Evolutionary conservation across 2,113 vertebrate species (phyloP).

Genomic region (Gymnogyps californianus): DNA sequence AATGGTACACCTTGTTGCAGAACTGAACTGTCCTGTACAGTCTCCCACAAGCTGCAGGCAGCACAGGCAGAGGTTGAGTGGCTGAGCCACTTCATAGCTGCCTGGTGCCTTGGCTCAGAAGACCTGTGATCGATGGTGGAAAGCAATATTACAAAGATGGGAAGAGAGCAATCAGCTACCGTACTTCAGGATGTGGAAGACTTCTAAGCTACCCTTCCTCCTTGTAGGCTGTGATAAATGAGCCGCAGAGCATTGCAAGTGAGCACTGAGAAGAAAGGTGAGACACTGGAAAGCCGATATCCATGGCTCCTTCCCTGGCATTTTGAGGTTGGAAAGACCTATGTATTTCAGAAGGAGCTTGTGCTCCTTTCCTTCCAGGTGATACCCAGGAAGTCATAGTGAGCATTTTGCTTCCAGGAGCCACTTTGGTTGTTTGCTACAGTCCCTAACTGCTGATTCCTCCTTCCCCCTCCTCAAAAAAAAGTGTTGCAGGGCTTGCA

Average conservation of each 20-base stretch:
- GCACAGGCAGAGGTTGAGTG: rapidly evolving
- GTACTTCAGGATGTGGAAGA: background rate
- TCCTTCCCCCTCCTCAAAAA: background rate
- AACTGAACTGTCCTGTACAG: background rate
- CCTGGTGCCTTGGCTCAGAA: background rate
- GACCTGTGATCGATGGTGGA: background rate
- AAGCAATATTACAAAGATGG: background rate
- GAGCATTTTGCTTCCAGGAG: background rate
- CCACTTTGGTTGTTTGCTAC: background rate
- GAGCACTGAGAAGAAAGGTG: background rate
- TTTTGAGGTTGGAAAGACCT: background rate
- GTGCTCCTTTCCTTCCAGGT: background rate
- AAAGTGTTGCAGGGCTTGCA: background rate
- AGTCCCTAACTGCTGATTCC: background rate
- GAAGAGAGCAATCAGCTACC: background rate
- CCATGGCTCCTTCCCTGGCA: background rate
- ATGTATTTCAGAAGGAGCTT: background rate
- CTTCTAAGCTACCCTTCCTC: background rate
- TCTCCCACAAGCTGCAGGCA: background rate
- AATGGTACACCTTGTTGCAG: background rate
- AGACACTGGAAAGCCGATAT: background rate
- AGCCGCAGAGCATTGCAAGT: background rate
- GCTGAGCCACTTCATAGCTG: background rate
- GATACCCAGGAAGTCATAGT: background rate
- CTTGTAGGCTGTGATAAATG: background rate